Evolutionary conservation across 2,797 vertebrate species (phyloP).

Genomic region (Cephalopachus bancanus): DNA sequence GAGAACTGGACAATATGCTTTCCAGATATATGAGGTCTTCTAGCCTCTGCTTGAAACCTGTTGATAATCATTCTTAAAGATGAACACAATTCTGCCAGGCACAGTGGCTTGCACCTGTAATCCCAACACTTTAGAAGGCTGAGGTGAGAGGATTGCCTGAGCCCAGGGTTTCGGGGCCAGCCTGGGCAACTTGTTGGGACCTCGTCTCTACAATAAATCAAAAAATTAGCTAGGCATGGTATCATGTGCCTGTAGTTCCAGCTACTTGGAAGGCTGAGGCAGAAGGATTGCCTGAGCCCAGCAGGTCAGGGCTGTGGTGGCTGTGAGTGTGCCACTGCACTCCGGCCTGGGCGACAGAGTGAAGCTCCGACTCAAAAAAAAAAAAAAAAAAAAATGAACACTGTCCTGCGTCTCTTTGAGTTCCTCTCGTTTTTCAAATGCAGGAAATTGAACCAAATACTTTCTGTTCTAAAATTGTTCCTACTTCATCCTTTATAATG

Average conservation of each 20-base stretch:
- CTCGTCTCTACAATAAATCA: not conserved
- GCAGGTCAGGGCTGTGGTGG: not conserved
- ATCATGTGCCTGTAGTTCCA: not conserved
- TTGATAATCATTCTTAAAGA: not conserved
- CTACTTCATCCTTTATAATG: not conserved
- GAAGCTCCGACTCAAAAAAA: not conserved
- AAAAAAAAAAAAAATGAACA: not conserved
- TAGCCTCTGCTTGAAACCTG: not conserved
- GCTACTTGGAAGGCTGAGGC: not conserved
- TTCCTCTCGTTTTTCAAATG: not conserved
- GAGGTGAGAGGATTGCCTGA: rapidly evolving
- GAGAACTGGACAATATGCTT: not conserved
- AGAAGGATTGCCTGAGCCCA: not conserved
- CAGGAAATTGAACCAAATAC: not conserved
- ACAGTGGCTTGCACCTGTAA: not conserved
- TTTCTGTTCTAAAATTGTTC: not conserved
- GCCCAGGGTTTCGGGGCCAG: not conserved
- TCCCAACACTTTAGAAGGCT: not conserved
- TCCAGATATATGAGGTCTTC: not conserved
- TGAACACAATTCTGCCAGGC: not conserved
- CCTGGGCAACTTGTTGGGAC: not conserved
- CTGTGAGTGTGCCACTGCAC: rapidly evolving
- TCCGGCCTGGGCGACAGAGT: not conserved
- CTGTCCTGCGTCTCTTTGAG: not conserved
- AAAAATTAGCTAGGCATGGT: not conserved